These are phyloP conservation scores for Lithophane leautieri DNA, from an alignment of 2,888 invertebrate species.

Conservation along the genomic window DNA sequence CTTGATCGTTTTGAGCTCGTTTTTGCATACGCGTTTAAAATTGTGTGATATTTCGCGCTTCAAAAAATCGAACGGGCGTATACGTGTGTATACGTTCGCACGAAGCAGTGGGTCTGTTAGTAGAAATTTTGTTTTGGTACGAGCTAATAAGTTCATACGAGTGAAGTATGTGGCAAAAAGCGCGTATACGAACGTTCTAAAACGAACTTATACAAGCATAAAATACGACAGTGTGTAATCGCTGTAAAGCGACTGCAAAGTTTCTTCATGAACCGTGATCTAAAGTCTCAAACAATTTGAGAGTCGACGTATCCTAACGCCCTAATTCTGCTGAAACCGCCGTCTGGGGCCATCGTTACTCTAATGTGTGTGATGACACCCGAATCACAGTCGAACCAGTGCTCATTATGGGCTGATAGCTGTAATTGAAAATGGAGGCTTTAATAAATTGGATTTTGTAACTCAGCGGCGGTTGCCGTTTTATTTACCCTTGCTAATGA, in stretches of 20 bases:
- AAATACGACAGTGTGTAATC: background rate
- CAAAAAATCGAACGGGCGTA: background rate
- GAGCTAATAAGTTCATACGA: no score
- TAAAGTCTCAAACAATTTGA: constrained; percentile 41
- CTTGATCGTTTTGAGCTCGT: background rate
- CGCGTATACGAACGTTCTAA: background rate
- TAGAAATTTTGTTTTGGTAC: background rate
- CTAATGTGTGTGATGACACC: constrained; percentile 87
- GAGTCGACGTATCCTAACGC: constrained; percentile 79
- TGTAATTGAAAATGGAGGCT: constrained; percentile 67
- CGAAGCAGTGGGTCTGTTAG: accelerated
- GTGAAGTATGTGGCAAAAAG: background rate
- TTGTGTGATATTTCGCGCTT: no score
- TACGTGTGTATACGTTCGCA: no score
- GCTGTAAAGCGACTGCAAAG: constrained; percentile 4
- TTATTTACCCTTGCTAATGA: constrained; percentile 49
- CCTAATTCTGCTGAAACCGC: constrained; percentile 91
- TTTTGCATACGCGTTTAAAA: background rate
- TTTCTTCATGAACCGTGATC: constrained; percentile 19
- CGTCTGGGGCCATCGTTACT: constrained; percentile 91
- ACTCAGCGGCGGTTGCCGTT: constrained; percentile 19
- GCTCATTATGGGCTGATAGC: constrained; percentile 88
- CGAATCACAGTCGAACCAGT: constrained; percentile 84
- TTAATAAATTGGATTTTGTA: constrained; percentile 59
- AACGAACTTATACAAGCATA: background rate